Evolutionary conservation across 2,888 invertebrate genomes (phyloP).

Genomic region (Myathropa florea): DNA sequence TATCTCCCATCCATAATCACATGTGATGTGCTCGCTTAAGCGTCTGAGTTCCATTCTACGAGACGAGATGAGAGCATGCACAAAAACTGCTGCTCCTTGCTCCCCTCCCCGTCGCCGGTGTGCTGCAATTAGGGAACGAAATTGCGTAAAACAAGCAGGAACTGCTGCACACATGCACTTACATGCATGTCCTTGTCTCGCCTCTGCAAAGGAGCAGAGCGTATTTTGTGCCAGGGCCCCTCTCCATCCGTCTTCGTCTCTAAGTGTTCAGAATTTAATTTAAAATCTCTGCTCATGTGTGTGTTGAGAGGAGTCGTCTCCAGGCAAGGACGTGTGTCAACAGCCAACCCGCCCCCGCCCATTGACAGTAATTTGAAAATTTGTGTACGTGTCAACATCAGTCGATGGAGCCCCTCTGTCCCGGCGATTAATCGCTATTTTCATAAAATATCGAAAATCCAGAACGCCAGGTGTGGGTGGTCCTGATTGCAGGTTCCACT

Average conservation of each 20-base stretch:
- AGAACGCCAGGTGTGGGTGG: not conserved
- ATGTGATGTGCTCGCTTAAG: constrained; percentile 17
- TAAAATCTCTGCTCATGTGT: not conserved
- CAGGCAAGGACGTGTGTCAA: constrained; percentile 2
- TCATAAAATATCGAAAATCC: constrained; percentile 8
- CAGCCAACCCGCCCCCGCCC: not conserved
- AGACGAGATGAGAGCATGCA: not conserved
- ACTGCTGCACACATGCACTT: not conserved
- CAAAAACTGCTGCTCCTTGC: not conserved
- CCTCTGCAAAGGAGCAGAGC: not conserved
- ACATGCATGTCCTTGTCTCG: not conserved
- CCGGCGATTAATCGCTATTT: constrained; percentile 5
- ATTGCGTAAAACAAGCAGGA: constrained; percentile 22
- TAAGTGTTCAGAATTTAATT: constrained; percentile 8
- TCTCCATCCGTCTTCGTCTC: not conserved
- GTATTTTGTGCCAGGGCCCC: not conserved
- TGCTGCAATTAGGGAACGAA: constrained; percentile 24
- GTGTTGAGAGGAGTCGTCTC: not conserved
- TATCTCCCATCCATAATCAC: constrained; percentile 16
- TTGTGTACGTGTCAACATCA: constrained; percentile 2
- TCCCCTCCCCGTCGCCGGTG: not conserved
- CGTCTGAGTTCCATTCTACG: constrained; percentile 6
- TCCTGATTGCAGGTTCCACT: not conserved
- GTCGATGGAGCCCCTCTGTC: not conserved
- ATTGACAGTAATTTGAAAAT: constrained; percentile 11